Base-by-base conservation (phyloP, 2,113 vertebrate genomes). In the Astatotilapia flaviijosephi region DNA sequence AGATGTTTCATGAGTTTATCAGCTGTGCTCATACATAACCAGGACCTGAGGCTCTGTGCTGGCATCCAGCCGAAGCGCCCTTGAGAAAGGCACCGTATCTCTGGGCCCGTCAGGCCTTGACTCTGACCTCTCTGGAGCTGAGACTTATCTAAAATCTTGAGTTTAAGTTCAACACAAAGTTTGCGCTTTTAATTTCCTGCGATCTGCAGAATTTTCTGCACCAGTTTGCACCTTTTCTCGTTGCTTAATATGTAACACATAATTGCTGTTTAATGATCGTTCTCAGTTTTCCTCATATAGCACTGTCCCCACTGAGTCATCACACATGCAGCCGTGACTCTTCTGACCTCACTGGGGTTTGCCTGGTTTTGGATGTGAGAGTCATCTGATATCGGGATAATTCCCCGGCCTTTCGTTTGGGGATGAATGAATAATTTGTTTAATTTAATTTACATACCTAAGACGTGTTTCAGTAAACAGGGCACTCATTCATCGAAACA, bases 1-100 rank as follows among this genome's bases (percentile, higher is more conserved):
- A 85, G 65, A 91, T 60, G 70, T 26, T 79, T 83, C 58, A 33
- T 35, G 58, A 88, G 82, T 73, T 81, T 28, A 91, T 90, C 83
- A 31, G 56, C 9, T 12, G 79, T 10, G 23, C 55, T 75, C 4
- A 17, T 10, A 15, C 33, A 56, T 14, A 26, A 35, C 2, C 54
- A 23, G 19, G 31, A 68, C 35, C 70, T 8, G 42, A 33, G 17
- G 9, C 31, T 35, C 79, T 7, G 73, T 8, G 26, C 11, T 62
- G 6, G 53, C 33, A n/a, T 31, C 19, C 45, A 47, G 40, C 42
- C 0, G 42, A 12, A 47, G 23, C 3, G 1, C 70, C 70, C 42
- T 77, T 8, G 70, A 77, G 9, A 31, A 51, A 77, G 73, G 26
- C 26, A n/a, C 2, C 2, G 9, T 33, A 28, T 51, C 26, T 51